Base-by-base conservation (phyloP, 1,140 invertebrate genomes). In the Eciton burchellii region DNA sequence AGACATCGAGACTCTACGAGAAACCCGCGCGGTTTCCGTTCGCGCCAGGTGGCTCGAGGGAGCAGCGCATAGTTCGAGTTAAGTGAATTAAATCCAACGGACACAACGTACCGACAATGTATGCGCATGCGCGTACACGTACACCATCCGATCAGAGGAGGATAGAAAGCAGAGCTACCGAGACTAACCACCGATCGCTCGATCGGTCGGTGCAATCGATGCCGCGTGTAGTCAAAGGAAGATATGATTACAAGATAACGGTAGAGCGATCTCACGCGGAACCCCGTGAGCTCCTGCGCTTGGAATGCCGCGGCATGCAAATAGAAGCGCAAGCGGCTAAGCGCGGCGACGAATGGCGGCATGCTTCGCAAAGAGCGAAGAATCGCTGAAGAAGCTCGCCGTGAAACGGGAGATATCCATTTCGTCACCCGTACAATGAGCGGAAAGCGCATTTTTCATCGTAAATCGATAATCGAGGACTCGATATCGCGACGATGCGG, bases 81-180 rank as follows among this genome's bases (percentile, higher is more conserved):
- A 91, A 90, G 89, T 90, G 89, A 91, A 91, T 91, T 91, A 91
- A 91, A 91, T 86, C 82, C 71, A 77, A 63, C 43, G 29, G 21
- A 24, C 29, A 35, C 56, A 60, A 29, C 6, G 11, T 4, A 52
- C 12, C 1, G 0, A 47, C n/a, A 26, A 47, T 0, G 26, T n/a
- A 14, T 0, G 29, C 24, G 35, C 2, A 35, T 5, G 11, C 6
- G 35, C 4, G 21, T 26, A 49, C 4, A 66, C 11, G 16, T 0
- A 49, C 21, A n/a, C 14, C 3, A 8, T 26, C n/a, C 6, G 24
- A 24, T n/a, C n/a, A n/a, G 54, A 47, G 24, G 24, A 9, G 57
- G 73, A 54, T 16, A 77, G 47, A 41, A 26, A 49, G 12, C 16
- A 11, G 56, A 29, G 24, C 43, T 74, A 45, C 26, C 41, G 35